phyloP scores from a whole-genome alignment of 2,113 vertebrate species.

The Porphyrio hochstetteri region DNA sequence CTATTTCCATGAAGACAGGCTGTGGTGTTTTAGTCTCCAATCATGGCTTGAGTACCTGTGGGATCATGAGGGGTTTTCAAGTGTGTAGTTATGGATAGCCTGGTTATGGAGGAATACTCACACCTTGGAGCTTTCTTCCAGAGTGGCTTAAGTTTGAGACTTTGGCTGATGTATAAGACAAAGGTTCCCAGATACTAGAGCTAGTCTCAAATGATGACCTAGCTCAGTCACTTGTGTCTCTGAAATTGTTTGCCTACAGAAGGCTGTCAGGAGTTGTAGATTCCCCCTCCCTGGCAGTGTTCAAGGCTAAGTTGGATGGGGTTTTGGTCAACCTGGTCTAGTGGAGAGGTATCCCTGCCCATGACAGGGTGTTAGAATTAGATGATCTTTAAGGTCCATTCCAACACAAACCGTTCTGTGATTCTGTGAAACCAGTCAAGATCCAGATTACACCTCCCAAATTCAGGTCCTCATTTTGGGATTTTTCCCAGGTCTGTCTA shows the following conservation, averaged over 20 bases:
- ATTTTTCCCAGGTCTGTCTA: background rate
- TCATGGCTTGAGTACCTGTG: background rate
- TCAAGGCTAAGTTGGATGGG: too few relatives aligned
- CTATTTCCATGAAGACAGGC: background rate
- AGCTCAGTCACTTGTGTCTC: background rate
- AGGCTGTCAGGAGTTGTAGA: background rate
- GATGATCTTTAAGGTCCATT: too few relatives aligned
- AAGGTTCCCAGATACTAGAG: background rate
- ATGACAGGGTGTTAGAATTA: too few relatives aligned
- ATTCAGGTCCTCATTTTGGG: background rate
- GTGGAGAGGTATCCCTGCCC: too few relatives aligned
- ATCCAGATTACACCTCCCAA: background rate
- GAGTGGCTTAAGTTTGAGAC: background rate
- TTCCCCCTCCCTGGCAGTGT: too few relatives aligned
- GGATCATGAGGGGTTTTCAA: background rate
- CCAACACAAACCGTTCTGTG: too few relatives aligned
- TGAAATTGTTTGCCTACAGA: background rate
- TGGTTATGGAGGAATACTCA: background rate
- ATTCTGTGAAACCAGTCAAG: background rate
- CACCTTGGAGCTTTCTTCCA: background rate
- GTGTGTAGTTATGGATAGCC: background rate
- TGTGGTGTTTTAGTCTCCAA: background rate
- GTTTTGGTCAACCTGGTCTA: too few relatives aligned
- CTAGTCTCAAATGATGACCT: background rate
- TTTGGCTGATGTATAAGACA: background rate